Evolutionary conservation across 2,888 invertebrate species (phyloP).

Genomic region (Drosophila paracracens): DNA sequence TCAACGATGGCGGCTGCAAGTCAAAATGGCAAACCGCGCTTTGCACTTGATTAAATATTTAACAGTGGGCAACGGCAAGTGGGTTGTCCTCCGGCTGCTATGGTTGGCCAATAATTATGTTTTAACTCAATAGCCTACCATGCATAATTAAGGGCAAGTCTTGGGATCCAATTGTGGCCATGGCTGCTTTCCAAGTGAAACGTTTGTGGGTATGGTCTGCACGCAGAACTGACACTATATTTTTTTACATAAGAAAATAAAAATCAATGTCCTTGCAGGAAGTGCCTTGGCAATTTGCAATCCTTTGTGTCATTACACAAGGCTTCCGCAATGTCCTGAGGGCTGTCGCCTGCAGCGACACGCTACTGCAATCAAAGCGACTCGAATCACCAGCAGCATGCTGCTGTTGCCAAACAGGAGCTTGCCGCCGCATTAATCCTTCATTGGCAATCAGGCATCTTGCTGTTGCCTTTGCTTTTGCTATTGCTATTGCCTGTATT

Average conservation of each 20-base stretch:
- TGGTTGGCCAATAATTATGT: conserved; percentile 59
- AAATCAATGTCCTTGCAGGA: conserved; percentile 76
- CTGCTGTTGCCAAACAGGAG: conserved; percentile 18
- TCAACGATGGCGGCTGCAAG: conserved; percentile 2
- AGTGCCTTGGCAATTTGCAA: conserved; percentile 81
- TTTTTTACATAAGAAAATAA: conserved; percentile 37
- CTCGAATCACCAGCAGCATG: conserved; percentile 52
- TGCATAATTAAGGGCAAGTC: conserved; percentile 53
- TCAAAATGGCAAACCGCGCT: conserved; percentile 39
- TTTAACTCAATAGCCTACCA: conserved; percentile 46
- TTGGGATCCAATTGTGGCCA: conserved; percentile 34
- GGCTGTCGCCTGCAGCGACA: conserved; percentile 67
- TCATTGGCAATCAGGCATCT: conserved; percentile 76
- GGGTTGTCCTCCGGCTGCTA: conserved; percentile 8
- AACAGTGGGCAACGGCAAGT: conserved; percentile 25
- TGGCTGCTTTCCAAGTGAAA: conserved; percentile 20
- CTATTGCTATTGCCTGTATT: conserved; percentile 8
- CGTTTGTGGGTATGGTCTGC: conserved; percentile 1
- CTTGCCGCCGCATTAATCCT: conserved; percentile 67
- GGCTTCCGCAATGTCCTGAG: conserved; percentile 71
- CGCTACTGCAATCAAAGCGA: conserved; percentile 70
- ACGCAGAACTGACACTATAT: conserved; percentile 23
- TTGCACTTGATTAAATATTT: conserved; percentile 64
- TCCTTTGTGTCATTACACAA: conserved; percentile 84
- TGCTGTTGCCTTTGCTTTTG: conserved; percentile 18